A percentile compares a stretch with the other conserved stretches of the same genome.
Evolutionary conservation across 37 sponge, comb jelly and placozoan genomes (phyloP).

Genomic region (Lycopodina hypogea): DNA sequence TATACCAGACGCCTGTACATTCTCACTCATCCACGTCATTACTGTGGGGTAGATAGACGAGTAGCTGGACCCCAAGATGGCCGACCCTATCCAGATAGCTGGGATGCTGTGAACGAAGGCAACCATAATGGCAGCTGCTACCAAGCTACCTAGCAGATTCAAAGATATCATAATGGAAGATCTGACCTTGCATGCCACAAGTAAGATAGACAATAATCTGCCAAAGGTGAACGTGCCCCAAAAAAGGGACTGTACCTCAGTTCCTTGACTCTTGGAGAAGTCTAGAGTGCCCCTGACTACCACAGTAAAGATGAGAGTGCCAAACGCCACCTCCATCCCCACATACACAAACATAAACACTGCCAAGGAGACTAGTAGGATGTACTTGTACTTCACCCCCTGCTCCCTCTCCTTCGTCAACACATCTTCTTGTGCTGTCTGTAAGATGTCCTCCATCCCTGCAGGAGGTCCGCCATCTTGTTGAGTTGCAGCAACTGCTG

Average conservation of each 20-base stretch:
- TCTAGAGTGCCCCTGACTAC: slow-evolving; percentile 40
- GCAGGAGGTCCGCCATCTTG: not conserved
- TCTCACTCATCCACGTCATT: slow-evolving; percentile 46
- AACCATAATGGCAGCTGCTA: slow-evolving; percentile 29
- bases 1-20: slow-evolving; percentile 16
- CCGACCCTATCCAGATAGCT: slow-evolving; percentile 50
- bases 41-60: slow-evolving; percentile 55
- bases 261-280: slow-evolving; percentile 43
- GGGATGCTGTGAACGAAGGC: not conserved
- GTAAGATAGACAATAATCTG: slow-evolving; percentile 21
- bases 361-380: not conserved
- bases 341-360: slow-evolving; percentile 48
- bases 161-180: slow-evolving; percentile 33
- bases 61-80: slow-evolving; percentile 29
- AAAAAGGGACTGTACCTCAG: slow-evolving; percentile 40
- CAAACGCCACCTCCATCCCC: slow-evolving; percentile 53
- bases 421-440: no score
- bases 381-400: slow-evolving; percentile 11
- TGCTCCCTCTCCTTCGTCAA: not conserved
- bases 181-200: slow-evolving; percentile 35
- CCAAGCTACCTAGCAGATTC: slow-evolving; percentile 36
- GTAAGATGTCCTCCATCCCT: no score
- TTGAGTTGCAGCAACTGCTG: not conserved
- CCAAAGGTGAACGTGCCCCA: slow-evolving; percentile 69
- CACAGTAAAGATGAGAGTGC: slow-evolving; percentile 53